Conservation (phyloP, 2,113 vertebrate genomes). For the Cervus canadensis region DNA sequence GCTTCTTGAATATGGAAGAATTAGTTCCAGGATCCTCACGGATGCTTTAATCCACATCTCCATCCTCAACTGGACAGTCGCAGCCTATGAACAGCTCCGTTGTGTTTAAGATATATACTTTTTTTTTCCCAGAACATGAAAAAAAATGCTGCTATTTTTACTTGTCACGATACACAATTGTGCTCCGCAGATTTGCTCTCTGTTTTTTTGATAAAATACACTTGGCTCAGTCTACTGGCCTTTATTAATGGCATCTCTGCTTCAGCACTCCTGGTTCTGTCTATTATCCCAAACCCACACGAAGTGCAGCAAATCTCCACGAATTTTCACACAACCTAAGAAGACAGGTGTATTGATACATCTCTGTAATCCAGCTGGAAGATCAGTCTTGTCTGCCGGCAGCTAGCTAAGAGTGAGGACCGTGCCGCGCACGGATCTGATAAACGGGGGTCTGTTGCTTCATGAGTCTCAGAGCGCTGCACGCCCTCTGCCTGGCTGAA, state of each 20-base stretch:
- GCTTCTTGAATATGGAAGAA: neutral
- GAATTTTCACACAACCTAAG: neutral
- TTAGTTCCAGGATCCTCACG: neutral
- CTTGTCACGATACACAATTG: neutral
- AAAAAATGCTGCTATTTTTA: neutral
- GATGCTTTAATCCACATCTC: neutral
- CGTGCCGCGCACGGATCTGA: neutral
- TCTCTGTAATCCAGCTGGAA: neutral
- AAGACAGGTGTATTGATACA: neutral
- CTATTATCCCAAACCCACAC: neutral
- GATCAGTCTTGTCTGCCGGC: neutral
- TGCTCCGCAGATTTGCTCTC: neutral
- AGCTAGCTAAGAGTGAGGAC: slow-evolving; percentile 22
- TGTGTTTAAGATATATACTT: neutral
- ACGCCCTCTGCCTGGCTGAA: neutral
- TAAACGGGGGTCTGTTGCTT: neutral
- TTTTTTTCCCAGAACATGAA: neutral
- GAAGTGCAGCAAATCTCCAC: neutral
- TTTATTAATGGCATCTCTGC: neutral
- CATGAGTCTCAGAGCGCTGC: accelerated
- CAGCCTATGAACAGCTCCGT: no score
- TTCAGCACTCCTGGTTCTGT: neutral
- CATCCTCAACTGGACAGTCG: neutral
- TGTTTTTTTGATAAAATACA: neutral
- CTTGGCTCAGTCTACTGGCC: neutral